phyloP scores from a whole-genome alignment of 2,797 vertebrate species.

The Sarcophilus harrisii region DNA sequence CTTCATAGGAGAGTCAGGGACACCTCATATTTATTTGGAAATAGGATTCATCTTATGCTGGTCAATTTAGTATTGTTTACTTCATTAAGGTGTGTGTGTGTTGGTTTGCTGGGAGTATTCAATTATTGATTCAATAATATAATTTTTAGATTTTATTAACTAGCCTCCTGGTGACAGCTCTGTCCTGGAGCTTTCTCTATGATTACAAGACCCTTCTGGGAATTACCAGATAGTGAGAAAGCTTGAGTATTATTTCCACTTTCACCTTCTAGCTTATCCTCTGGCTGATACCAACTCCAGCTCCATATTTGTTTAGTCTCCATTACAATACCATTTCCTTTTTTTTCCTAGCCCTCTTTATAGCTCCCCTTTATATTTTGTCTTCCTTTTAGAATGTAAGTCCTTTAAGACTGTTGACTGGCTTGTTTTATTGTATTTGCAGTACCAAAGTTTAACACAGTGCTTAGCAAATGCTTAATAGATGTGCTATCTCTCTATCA shows the following conservation, averaged over 20 bases:
- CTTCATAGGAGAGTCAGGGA: background rate
- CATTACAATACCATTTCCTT: background rate
- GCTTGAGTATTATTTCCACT: background rate
- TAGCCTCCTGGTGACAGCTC: background rate
- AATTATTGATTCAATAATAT: background rate
- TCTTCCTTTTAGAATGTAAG: background rate
- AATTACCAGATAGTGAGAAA: background rate
- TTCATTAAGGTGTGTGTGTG: background rate
- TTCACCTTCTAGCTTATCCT: background rate
- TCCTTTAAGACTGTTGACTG: background rate
- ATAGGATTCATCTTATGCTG: background rate
- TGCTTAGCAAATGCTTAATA: background rate
- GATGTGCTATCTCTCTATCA: background rate
- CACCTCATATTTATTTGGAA: background rate
- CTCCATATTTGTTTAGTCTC: background rate
- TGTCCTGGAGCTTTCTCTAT: background rate
- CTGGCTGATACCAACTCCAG: background rate
- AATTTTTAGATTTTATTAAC: background rate
- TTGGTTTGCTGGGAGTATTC: background rate
- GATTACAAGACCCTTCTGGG: background rate
- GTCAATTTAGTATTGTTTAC: background rate
- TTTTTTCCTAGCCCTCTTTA: background rate
- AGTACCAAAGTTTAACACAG: background rate
- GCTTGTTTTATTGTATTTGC: background rate
- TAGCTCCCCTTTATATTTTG: background rate